phyloP scores from a whole-genome alignment of 1,140 invertebrate species.

The Palaemon carinicauda region DNA sequence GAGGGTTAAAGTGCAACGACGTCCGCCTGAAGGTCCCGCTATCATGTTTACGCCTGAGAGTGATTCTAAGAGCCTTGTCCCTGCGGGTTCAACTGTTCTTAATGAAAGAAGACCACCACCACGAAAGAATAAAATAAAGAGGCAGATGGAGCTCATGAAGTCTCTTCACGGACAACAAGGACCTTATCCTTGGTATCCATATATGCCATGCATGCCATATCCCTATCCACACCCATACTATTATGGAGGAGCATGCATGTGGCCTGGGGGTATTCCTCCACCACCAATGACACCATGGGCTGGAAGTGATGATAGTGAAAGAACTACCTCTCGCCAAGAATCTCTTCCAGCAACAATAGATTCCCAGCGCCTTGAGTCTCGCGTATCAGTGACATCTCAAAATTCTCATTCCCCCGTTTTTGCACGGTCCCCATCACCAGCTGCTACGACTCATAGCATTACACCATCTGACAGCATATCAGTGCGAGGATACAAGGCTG shows the following conservation, averaged over 20 bases:
- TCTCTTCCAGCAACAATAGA: conserved; percentile 5
- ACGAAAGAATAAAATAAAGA: conserved; percentile 51
- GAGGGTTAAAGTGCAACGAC: conserved; percentile 57
- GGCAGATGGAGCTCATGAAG: conserved; percentile 6
- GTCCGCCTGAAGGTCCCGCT: conserved; percentile 4
- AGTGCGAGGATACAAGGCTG: conserved; percentile 32
- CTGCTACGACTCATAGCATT: conserved; percentile 45
- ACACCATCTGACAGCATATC: conserved; percentile 58
- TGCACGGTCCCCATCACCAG: conserved; percentile 37
- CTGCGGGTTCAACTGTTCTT: conserved; percentile 9
- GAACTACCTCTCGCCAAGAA: conserved; percentile 27
- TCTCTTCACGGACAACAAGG: background rate
- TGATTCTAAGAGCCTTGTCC: conserved; percentile 38
- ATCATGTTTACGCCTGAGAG: background rate
- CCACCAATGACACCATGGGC: conserved; percentile 9
- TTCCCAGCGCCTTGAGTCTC: conserved; percentile 45
- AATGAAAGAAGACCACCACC: conserved; percentile 54
- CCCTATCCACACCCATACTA: conserved; percentile 55
- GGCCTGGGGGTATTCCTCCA: conserved; percentile 11
- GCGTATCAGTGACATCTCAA: conserved; percentile 11
- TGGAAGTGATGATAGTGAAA: conserved; percentile 36
- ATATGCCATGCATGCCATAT: conserved; percentile 51
- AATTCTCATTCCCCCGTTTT: conserved; percentile 32
- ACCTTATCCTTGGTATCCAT: conserved; percentile 50
- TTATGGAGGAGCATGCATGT: conserved; percentile 41